phyloP scores from a whole-genome alignment of 2,888 invertebrate species.

The Subacronicta megacephala region DNA sequence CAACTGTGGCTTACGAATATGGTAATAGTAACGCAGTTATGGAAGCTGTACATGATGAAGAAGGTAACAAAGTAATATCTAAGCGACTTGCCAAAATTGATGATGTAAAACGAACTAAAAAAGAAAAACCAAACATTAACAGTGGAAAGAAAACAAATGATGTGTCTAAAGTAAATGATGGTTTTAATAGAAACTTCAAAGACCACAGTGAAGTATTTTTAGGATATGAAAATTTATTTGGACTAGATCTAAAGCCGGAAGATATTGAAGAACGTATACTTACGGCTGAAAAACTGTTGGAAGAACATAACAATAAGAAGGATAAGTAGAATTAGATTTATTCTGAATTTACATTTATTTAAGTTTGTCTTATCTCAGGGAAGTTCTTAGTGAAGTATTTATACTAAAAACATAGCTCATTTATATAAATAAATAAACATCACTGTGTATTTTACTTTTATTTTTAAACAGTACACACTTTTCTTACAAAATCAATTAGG shows the following conservation, averaged over 20 bases:
- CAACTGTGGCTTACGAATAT: constrained; percentile 37
- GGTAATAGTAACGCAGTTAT: constrained; percentile 32
- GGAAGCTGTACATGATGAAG: constrained; percentile 14
- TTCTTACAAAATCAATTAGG: too few relatives aligned
- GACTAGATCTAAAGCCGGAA: constrained; percentile 56
- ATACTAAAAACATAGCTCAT: too few relatives aligned
- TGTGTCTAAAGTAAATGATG: constrained; percentile 7
- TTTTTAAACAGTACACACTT: neutral
- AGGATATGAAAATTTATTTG: constrained; percentile 43
- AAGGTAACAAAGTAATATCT: constrained; percentile 3
- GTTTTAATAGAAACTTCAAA: constrained; percentile 5
- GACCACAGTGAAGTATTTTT: constrained; percentile 25
- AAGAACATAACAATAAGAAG: constrained; percentile 65
- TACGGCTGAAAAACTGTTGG: constrained; percentile 64
- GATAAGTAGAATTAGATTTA: neutral
- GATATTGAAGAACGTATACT: constrained; percentile 66
- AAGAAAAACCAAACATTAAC: constrained; percentile 1
- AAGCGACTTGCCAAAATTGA: constrained; percentile 5
- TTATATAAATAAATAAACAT: neutral
- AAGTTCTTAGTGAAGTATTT: neutral
- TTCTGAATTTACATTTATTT: neutral
- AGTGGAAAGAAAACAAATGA: constrained; percentile 7
- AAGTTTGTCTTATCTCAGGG: neutral
- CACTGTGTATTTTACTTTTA: neutral
- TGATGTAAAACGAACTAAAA: constrained; percentile 6